Base-by-base conservation (phyloP, 1,140 invertebrate genomes). In the Marisa cornuarietis region DNA sequence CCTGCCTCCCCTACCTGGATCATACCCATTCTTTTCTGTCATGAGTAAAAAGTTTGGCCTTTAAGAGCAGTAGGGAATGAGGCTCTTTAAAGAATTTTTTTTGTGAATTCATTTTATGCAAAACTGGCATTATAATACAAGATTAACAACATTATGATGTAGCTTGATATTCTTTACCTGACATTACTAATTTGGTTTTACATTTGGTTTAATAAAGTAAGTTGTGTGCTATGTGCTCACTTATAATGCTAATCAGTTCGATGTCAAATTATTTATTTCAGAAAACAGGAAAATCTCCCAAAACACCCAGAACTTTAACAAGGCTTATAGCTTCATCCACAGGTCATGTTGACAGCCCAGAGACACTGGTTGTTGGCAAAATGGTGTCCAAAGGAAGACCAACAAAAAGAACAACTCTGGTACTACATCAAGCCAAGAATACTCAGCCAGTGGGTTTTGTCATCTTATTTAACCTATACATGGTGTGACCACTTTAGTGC, bases 271-370 rank as follows among this genome's bases (percentile, higher is more conserved):
- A 54, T 79, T 58, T 42, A 42, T 42, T 14, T 58, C 10, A 69
- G 31, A 69, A 10, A 69, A 24, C 31, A 52, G 78, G 75, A 6
- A 84, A 82, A 71, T 83, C 81, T 52, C 85, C 83, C 14, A 86
- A 86, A 72, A 87, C 86, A 31, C 86, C 86, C 8, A 79, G 86
- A 68, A 82, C 84, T 52, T 74, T 83, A 22, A 84, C 84, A n/a
- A 76, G 78, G 31, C 73, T 76, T 16, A 58, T 71, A 31, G 85
- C 84, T 69, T 88, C 84, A 71, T 86, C 87, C 14, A 91, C 90
- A 66, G 91, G 91, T 13, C 91, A 91, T 87, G 86, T 84, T 54
- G 84, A 89, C 61, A 91, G 90, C 10, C 91, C 91, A 54, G 87
- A 81, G 22, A 89, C 89, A 18, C 82, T 91, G 65, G 78, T 91